Conservation (phyloP, 2,113 vertebrate genomes). For the Bubo bubo region DNA sequence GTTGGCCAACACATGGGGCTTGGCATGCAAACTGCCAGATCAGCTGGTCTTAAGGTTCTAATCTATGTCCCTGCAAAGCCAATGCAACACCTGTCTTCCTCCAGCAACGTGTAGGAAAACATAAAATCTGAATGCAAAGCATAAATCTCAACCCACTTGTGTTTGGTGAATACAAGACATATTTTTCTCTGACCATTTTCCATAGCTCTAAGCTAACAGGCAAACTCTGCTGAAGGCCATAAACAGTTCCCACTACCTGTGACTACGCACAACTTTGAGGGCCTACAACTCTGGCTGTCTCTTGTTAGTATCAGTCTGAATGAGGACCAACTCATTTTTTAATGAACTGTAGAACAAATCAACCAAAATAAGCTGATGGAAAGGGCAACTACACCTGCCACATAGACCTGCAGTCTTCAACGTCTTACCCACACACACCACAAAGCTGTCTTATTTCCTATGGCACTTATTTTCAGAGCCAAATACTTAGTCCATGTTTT, state of each 20-base stretch:
- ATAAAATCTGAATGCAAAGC: not conserved
- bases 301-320: not conserved
- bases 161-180: not conserved
- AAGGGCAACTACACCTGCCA: not conserved
- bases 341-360: not conserved
- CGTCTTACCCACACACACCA: not conserved
- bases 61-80: not conserved
- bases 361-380: not conserved
- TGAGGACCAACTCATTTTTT: not conserved
- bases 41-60: not conserved
- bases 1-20: not conserved
- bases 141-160: not conserved
- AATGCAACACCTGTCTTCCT: not conserved
- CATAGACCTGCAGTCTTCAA: not conserved
- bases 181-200: not conserved
- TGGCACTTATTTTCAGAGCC: not conserved
- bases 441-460: too few species aligned
- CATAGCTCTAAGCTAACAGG: not conserved
- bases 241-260: not conserved
- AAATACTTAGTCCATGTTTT: not conserved
- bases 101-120: not conserved
- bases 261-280: not conserved
- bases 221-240: not conserved
- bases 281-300: not conserved
- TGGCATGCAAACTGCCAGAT: not conserved